These are phyloP conservation scores for Buteo buteo DNA, from an alignment of 2,113 vertebrate genomes.

Conservation along the genomic window DNA sequence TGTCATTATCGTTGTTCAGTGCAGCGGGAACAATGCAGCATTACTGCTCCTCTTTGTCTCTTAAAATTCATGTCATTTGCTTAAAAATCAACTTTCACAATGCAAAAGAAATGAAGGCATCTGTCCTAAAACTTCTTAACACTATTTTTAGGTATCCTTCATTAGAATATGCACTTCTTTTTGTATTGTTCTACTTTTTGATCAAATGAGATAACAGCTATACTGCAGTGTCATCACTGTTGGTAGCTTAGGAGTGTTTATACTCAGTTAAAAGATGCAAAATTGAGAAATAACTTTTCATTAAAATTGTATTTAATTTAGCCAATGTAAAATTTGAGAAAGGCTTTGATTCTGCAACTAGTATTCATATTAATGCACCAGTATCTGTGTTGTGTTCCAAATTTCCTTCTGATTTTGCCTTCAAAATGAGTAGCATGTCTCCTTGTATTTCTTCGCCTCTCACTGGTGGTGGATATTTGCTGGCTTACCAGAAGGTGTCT, in stretches of 20 bases:
- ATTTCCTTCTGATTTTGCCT: background rate
- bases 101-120: background rate
- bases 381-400: background rate
- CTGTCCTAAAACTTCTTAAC: background rate
- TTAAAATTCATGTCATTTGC: background rate
- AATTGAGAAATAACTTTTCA: background rate
- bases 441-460: background rate
- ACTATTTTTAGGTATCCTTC: background rate
- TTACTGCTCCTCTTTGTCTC: background rate
- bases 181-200: background rate
- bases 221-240: background rate
- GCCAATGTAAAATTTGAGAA: background rate
- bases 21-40: background rate
- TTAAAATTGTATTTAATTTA: background rate
- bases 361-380: background rate
- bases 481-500: slow-evolving; percentile 1
- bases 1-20: background rate
- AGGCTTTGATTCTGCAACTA: background rate
- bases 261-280: background rate
- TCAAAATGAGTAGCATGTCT: background rate
- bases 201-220: background rate
- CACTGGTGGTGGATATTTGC: background rate
- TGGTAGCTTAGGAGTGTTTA: background rate
- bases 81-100: background rate
- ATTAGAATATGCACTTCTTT: background rate